Evolutionary conservation across 2,113 vertebrate species (phyloP), one percentile per base, ranked within the genome.

Genomic region (Macrotus californicus): DNA sequence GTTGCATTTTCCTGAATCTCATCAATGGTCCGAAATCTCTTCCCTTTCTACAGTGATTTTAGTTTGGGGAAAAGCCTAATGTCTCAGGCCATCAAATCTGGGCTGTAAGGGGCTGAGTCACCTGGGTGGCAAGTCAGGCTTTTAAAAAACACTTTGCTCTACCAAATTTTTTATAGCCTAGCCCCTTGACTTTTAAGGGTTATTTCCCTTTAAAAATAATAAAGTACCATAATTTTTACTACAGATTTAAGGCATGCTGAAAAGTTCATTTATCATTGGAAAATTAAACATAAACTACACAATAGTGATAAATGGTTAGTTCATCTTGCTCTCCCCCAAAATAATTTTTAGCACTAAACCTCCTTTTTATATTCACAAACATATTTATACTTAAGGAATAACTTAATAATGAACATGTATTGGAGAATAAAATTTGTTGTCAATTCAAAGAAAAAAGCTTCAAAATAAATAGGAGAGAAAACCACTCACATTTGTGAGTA

Each of bases 181-280:
- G 3, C 2, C 7, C 46, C 14, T 72, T 88, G 7, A 77, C 52
- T 87, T 90, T n/a, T 73, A 72, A 91, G 31, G 1, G 18, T 66
- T 72, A 67, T 36, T 93, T 93, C 87, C 13, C n/a, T 90, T 72
- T 80, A 87, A 85, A 97, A 88, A 70, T 91, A 75, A 21, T 34
- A 46, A 61, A 82, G 31, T 24, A 56, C 3, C 29, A 13, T 48
- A 88, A 76, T 86, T 91, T 93, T 93, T 81, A 91, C 26, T 31
- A 56, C 8, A 66, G 34, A 70, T 56, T 84, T 89, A 75, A 15
- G 4, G 73, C 76, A 67, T 73, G 21, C 21, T 91, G 36, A 91
- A 91, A 93, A 87, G 31, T 80, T 43, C 15, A 69, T 88, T 31
- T 69, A 66, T 93, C 93, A 46, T 88, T 91, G 50, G 64, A 77